phyloP scores from a whole-genome alignment of 2,113 vertebrate genomes.

The Lanius ludovicianus region DNA sequence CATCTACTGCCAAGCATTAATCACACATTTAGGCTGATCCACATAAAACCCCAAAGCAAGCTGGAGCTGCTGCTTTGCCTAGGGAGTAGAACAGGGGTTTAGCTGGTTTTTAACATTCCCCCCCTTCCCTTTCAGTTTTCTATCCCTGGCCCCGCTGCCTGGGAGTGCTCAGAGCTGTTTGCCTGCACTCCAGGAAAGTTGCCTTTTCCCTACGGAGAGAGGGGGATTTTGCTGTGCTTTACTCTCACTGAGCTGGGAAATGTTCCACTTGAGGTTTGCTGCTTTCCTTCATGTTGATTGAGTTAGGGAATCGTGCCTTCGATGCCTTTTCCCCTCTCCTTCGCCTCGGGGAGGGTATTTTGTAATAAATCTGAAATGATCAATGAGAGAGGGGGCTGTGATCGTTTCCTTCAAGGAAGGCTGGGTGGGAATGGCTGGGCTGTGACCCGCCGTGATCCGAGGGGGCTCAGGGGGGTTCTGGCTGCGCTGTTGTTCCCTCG shows the following conservation, averaged over 20 bases:
- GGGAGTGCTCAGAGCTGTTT: not conserved
- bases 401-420: not conserved
- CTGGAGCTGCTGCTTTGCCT: not conserved
- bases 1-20: not conserved
- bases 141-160: not conserved
- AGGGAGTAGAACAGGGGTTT: not conserved
- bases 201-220: fast-evolving
- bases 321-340: fast-evolving
- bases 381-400: not conserved
- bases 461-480: not conserved
- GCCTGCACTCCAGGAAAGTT: not conserved
- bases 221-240: not conserved
- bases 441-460: not conserved
- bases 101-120: fast-evolving
- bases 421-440: not conserved
- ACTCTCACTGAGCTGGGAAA: not conserved
- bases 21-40: not conserved
- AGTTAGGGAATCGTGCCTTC: not conserved
- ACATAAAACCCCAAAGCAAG: fast-evolving
- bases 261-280: not conserved
- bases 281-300: not conserved
- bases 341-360: not conserved
- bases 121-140: not conserved
- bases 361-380: not conserved
- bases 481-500: not conserved